Evolutionary conservation across 2,797 vertebrate species (phyloP).

Genomic region (Echeneis naucrates): DNA sequence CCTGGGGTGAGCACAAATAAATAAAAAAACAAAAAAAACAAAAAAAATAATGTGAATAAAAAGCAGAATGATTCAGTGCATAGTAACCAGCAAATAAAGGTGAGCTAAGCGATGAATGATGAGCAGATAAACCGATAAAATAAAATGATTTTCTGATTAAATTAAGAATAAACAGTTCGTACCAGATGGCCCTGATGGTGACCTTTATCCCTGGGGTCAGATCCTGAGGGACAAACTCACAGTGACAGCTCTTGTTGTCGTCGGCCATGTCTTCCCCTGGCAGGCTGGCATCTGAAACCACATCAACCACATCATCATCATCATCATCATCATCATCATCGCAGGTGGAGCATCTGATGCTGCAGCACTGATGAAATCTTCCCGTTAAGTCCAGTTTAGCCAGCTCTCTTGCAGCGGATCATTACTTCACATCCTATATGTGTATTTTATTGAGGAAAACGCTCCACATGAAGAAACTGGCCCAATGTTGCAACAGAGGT

Average conservation of each 20-base stretch:
- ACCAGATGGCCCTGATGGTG: constrained; percentile 98
- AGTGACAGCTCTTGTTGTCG: constrained; percentile 97
- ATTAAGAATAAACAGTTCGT: constrained; percentile 62
- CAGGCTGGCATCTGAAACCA: constrained; percentile 90
- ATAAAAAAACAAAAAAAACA: constrained; percentile 49
- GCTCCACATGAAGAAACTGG: neutral
- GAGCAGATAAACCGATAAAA: constrained; percentile 9
- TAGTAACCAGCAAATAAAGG: constrained; percentile 61
- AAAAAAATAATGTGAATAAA: constrained; percentile 67
- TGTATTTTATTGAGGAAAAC: neutral
- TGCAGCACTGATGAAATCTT: neutral
- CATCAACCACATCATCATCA: constrained; percentile 25
- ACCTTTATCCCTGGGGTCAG: constrained; percentile 96
- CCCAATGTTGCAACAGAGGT: too few relatives aligned
- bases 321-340: constrained; percentile 20
- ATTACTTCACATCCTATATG: neutral
- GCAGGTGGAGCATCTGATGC: neutral
- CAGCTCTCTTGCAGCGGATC: neutral
- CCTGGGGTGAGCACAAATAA: constrained; percentile 77
- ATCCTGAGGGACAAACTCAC: constrained; percentile 95
- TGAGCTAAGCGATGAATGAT: constrained; percentile 59
- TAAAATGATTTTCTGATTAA: constrained; percentile 9
- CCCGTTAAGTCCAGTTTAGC: neutral
- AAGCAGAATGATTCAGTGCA: constrained; percentile 63
- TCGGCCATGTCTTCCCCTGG: constrained; percentile 94